Base-by-base conservation (phyloP, 2,113 vertebrate genomes). In the Rhinoptilus africanus region DNA sequence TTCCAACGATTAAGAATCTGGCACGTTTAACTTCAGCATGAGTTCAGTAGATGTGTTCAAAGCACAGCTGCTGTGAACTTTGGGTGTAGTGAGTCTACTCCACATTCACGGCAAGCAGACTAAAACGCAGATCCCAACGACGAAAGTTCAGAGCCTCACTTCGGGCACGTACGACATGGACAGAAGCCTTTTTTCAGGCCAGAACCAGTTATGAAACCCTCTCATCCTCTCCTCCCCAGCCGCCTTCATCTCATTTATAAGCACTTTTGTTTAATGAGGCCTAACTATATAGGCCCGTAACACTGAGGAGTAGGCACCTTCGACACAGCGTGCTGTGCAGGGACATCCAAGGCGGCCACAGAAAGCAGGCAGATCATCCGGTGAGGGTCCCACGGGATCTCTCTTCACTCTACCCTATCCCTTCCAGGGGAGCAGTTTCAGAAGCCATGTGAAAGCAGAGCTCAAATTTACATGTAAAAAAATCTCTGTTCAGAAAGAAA, bases 21-120 rank as follows among this genome's bases (percentile, higher is more conserved):
- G 5, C 27, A 7, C 0, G 0, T 15, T 37, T 6, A 10, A 15
- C 17, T 4, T 2, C 8, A 59, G 32, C 37, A 27, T 0, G 6
- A 4, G 7, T 12, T 12, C 76, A 39, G 47, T 3, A 27, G 6
- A 9, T 0, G 0, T 7, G 21, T 1, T 22, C 50, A 12, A 47
- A 84, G 34, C 63, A 34, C 18, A 9, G 71, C 32, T 51, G 37
- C 50, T 43, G 8, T 2, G 4, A 9, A 12, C 5, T 22, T 0
- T 8, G 51, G 34, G 84, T 43, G 67, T 76, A 47, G 32, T 0
- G 10, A 28, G 26, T 0, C 3, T 2, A 37, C 23, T 24, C 10
- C 3, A 20, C 16, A 6, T 2, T 54, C 53, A 34, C 1, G 0
- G 56, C 57, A 35, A 1, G 12, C 0, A 27, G 30, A 28, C 2